Evolutionary conservation across 2,113 vertebrate species (phyloP).

Genomic region (Sapayoa aenigma): DNA sequence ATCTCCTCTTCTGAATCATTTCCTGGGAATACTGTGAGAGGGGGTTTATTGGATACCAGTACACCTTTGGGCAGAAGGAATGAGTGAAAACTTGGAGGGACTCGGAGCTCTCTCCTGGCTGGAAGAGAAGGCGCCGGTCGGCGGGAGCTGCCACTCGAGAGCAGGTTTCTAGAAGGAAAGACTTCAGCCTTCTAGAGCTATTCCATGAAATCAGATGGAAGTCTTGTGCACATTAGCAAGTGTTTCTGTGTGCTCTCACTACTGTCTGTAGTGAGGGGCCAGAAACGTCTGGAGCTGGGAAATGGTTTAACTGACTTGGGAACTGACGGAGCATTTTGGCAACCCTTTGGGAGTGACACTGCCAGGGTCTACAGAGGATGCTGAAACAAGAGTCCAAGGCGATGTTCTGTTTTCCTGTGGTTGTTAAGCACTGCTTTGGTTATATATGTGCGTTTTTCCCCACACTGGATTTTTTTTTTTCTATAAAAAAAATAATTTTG

Average conservation of each 20-base stretch:
- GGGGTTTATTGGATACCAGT: neutral
- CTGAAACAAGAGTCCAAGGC: conserved; percentile 46
- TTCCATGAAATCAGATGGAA: conserved; percentile 41
- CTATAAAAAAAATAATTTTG: conserved; percentile 21
- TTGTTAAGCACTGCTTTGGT: conserved; percentile 80
- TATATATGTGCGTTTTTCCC: conserved; percentile 70
- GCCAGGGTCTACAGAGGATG: conserved; percentile 21
- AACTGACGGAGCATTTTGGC: conserved; percentile 15
- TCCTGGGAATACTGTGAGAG: conserved; percentile 69
- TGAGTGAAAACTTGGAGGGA: neutral
- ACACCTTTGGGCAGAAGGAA: neutral
- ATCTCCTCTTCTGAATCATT: conserved; percentile 65
- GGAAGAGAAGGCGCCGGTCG: neutral
- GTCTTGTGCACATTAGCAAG: conserved; percentile 33
- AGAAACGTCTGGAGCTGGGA: conserved; percentile 4
- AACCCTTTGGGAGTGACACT: neutral
- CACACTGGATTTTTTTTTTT: conserved; percentile 87
- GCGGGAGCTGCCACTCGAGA: neutral
- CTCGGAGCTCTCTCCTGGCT: neutral
- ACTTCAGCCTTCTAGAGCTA: neutral
- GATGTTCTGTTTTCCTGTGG: conserved; percentile 73
- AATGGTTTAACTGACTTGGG: conserved; percentile 3
- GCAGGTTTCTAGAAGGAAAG: neutral
- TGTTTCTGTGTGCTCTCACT: conserved; percentile 5
- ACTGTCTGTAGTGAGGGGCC: neutral